Base-by-base conservation (phyloP, 2,888 invertebrate genomes). In the Linnaemya tessellans region DNA sequence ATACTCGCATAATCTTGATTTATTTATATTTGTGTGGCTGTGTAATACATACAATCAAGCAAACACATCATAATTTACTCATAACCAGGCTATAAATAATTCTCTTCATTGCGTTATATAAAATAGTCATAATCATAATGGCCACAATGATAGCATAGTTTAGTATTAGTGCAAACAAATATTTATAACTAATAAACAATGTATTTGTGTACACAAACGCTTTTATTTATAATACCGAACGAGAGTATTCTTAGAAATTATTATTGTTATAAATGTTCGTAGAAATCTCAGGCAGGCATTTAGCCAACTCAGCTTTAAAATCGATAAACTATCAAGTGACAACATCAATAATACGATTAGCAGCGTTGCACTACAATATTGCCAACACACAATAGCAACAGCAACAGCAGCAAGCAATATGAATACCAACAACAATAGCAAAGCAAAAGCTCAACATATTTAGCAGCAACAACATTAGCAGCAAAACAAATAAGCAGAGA, bases 271-370 rank as follows among this genome's bases (percentile, higher is more conserved):
- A 56, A n/a, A 70, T 56, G 64, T 56, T 58, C 51, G 65, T 71
- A 49, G 71, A 71, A 82, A 71, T 77, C 74, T 58, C 41, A 67
- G 67, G 35, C 54, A 78, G 77, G 77, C 81, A 74, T 81, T 84
- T 74, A 81, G 81, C 78, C 74, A 81, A 81, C 68, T 81, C 84
- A 84, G 84, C 81, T 82, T 74, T 70, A 86, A 79, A 84, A 83
- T 81, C 84, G 80, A 80, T 83, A 86, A 86, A 80, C 81, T 81
- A 84, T 78, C 73, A 87, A 86, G 87, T 87, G 86, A 87, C 87
- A 87, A 87, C 87, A 87, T 87, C 84, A 87, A 87, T 87, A 87
- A 87, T 87, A 84, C 87, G 87, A 87, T 87, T 87, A 87, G 84
- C 86, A 87, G 83, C 84, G 70, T 79, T 82, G 85, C 85, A 85